These are phyloP conservation scores for Thunnus albacares DNA, from an alignment of 2,797 vertebrate species.

Conservation along the genomic window DNA sequence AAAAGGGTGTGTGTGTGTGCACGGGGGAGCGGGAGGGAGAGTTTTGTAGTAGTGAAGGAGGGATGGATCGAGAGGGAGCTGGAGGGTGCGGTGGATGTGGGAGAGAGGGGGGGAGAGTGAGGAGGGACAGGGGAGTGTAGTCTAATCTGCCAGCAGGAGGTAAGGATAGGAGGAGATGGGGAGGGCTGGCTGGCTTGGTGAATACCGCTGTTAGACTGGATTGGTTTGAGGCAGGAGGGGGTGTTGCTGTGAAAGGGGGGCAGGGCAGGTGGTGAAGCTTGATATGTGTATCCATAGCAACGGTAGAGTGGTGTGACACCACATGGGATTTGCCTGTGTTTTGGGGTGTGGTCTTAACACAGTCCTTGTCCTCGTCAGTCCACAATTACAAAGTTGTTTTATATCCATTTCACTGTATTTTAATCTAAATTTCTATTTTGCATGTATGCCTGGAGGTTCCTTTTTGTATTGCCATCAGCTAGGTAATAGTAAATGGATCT, in stretches of 20 bases:
- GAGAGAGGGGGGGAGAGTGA: constrained; percentile 37
- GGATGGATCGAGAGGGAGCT: constrained; percentile 52
- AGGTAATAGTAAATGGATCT: neutral
- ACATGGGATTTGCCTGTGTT: constrained; percentile 74
- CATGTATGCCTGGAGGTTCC: neutral
- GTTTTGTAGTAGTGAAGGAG: constrained; percentile 32
- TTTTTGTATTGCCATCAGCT: constrained; percentile 20
- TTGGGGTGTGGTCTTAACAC: constrained; percentile 63
- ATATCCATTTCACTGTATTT: constrained; percentile 13
- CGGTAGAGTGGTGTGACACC: constrained; percentile 73
- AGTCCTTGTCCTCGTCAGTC: constrained; percentile 28
- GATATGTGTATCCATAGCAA: constrained; percentile 83
- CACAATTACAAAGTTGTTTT: constrained; percentile 47
- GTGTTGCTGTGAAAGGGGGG: constrained; percentile 50
- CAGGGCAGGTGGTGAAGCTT: constrained; percentile 84
- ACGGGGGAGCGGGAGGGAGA: constrained; percentile 26
- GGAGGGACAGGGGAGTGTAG: constrained; percentile 57
- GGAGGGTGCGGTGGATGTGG: constrained; percentile 56
- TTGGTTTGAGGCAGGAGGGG: constrained; percentile 61
- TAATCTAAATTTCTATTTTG: neutral
- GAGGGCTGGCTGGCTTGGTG: constrained; percentile 49
- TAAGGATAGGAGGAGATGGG: constrained; percentile 58
- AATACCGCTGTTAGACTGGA: constrained; percentile 65
- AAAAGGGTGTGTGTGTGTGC: constrained; percentile 20
- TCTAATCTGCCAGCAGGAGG: constrained; percentile 80